Evolutionary conservation across 2,888 invertebrate species (phyloP), one percentile per base, ranked within the genome.

Genomic region (Anagyrus pseudococci): DNA sequence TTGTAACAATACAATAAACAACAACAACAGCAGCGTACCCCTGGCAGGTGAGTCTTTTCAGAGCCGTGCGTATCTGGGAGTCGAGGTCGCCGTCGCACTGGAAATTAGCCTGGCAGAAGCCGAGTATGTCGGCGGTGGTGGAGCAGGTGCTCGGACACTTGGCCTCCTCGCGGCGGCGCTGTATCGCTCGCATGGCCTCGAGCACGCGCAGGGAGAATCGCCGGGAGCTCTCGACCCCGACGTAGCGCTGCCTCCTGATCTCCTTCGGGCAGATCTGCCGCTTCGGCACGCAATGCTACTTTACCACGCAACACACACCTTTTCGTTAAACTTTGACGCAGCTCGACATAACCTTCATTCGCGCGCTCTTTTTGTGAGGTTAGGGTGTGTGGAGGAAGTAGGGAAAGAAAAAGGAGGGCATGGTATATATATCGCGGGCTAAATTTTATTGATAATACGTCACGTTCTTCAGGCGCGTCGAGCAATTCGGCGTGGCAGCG

Each of bases 111-210:
- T 49, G 58, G 33, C 75, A 67, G 50, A 71, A 71, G 6, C 67
- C 55, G 37, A 70, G 70, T 44, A 75, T 71, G n/a, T 75, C 74
- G 10, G 68, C 64, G n/a, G 55, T 56, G 6, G 58, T 63, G 22
- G 67, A 69, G 2, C 64, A 68, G 4, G 62, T 1, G 29, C 22
- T 1, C 49, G 19, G 10, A 6, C n/a, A 13, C 8, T 13, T 19
- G 2, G 19, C 22, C 29, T 47, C 15, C 26, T 22, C 20, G 2
- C 20, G 41, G 20, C 40, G 29, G 2, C 62, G 58, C 17, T 71
- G 68, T n/a, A 75, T 25, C 25, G 52, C 68, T 1, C 73, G 73
- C 67, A 75, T 61, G n/a, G 75, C 75, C 43, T 75, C 75, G 69
- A 75, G 67, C 23, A 75, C 70, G 20, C 71, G 68, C 22, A 75